A percentile compares a stretch with the other conserved stretches of the same genome.
These are phyloP conservation scores for Zaprionus lineosus DNA, from an alignment of 2,888 invertebrate species.

Conservation along the genomic window DNA sequence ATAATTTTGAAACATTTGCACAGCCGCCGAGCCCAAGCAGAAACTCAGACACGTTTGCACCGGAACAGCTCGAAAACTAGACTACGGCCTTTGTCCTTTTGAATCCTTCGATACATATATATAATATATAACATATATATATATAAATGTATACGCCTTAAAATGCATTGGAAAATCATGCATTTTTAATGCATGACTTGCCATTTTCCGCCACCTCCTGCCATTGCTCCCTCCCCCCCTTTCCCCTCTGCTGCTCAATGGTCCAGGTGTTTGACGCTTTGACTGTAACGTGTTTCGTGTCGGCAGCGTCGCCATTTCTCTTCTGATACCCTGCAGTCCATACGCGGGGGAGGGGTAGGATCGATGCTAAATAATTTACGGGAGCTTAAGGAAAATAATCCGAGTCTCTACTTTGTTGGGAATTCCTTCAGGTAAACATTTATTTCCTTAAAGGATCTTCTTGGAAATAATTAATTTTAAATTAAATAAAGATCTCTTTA, in stretches of 20 bases:
- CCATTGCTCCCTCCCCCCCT: not conserved
- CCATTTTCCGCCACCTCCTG: constrained; percentile 12
- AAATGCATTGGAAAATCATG: constrained; percentile 71
- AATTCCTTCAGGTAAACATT: no score
- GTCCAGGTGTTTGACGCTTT: constrained; percentile 39
- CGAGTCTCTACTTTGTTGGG: no score
- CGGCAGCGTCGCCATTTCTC: constrained; percentile 27
- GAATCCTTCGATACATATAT: constrained; percentile 72
- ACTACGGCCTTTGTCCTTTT: constrained; percentile 25
- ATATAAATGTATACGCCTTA: constrained; percentile 32
- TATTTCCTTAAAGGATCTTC: no score
- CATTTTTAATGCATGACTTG: constrained; percentile 66
- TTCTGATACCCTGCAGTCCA: no score
- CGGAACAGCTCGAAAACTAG: constrained; percentile 28
- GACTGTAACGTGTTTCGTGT: constrained; percentile 63
- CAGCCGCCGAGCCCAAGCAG: not conserved
- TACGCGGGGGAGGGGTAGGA: no score
- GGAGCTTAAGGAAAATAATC: no score
- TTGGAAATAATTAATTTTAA: no score
- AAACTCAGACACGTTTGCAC: constrained; percentile 30
- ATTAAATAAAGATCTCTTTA: no score
- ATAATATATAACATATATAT: not conserved
- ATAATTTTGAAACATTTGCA: constrained; percentile 64
- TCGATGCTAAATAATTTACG: no score
- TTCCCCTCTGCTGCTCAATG: not conserved